These are phyloP conservation scores for Borostomias antarcticus DNA, from an alignment of 2,797 vertebrate species.

Conservation along the genomic window DNA sequence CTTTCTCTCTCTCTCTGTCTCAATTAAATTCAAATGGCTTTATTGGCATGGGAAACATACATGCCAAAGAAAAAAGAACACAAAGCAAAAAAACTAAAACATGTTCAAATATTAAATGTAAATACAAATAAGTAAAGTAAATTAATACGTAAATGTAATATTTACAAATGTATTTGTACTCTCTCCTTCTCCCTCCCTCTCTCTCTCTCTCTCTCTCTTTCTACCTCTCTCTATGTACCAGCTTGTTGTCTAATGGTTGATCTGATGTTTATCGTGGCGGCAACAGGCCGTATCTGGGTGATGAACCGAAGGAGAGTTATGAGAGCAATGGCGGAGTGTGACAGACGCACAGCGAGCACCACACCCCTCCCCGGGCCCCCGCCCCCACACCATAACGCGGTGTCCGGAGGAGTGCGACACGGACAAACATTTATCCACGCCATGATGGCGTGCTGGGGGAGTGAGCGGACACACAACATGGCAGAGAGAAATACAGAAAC, in stretches of 20 bases:
- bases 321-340: constrained; percentile 43
- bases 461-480: constrained; percentile 28
- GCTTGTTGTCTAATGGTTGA: constrained; percentile 23
- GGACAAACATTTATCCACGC: constrained; percentile 51
- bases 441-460: constrained; percentile 28
- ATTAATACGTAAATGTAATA: too few relatives aligned
- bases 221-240: constrained; percentile 2
- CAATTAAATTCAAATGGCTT: too few relatives aligned
- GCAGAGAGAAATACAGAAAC: background rate
- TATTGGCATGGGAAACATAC: too few relatives aligned
- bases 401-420: constrained; percentile 34
- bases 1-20: constrained; percentile 20
- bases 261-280: constrained; percentile 49
- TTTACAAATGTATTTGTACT: too few relatives aligned
- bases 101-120: too few relatives aligned
- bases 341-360: constrained; percentile 41
- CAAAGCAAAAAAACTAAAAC: too few relatives aligned
- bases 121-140: too few relatives aligned
- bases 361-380: too few relatives aligned
- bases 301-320: constrained; percentile 44
- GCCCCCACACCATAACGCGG: constrained; percentile 44
- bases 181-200: too few relatives aligned
- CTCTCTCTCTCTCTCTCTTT: constrained; percentile 21
- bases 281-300: constrained; percentile 33
- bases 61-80: too few relatives aligned